phyloP scores from a whole-genome alignment of 2,797 vertebrate species.

The Staurois parvus region DNA sequence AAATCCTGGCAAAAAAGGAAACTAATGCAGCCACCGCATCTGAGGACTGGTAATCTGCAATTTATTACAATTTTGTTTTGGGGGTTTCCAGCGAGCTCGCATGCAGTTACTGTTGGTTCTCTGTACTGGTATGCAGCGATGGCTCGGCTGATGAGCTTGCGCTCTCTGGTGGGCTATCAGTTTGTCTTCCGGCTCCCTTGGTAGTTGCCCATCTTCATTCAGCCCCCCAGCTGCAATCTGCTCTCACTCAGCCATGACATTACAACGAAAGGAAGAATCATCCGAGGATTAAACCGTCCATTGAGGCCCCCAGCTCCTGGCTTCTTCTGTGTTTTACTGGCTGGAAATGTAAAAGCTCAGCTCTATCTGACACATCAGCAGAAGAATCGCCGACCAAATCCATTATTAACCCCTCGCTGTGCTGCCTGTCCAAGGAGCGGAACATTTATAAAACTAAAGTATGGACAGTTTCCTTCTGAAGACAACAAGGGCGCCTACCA shows the following conservation, averaged over 20 bases:
- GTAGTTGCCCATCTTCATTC: slow-evolving; percentile 7
- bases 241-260: slow-evolving; percentile 64
- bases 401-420: not conserved
- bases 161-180: not conserved
- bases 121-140: not conserved
- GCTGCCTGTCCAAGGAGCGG: not conserved
- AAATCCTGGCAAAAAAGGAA: no score
- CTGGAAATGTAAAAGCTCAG: slow-evolving; percentile 21
- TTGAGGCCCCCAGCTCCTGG: slow-evolving; percentile 41
- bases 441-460: no score
- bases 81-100: not conserved
- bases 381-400: not conserved
- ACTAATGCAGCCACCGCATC: no score
- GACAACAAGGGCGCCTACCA: no score
- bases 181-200: slow-evolving; percentile 1
- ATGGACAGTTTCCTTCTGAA: no score
- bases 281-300: slow-evolving; percentile 50
- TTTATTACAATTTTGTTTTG: no score
- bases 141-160: slow-evolving; percentile 5
- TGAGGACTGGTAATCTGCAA: no score
- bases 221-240: slow-evolving; percentile 63
- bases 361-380: slow-evolving; percentile 16
- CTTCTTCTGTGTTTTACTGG: slow-evolving; percentile 7
- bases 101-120: not conserved
- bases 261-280: slow-evolving; percentile 63